These are phyloP conservation scores for Scotopteryx bipunctaria DNA, from an alignment of 2,888 invertebrate genomes.

Conservation along the genomic window DNA sequence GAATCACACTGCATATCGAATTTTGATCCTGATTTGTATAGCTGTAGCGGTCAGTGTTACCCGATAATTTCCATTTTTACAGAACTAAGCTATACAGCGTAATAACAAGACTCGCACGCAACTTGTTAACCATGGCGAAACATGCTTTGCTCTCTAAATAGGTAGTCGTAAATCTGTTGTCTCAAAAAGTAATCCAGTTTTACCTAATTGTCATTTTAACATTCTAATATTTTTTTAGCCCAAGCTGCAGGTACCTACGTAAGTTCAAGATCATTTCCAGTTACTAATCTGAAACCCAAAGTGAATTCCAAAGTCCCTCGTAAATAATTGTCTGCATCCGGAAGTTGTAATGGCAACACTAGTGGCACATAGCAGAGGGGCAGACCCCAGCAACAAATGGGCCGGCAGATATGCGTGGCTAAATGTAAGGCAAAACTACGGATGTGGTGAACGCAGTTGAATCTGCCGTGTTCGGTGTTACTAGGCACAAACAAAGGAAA, in stretches of 20 bases:
- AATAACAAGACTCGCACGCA: no score
- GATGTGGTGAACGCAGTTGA: slow-evolving; percentile 43
- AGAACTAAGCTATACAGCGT: no score
- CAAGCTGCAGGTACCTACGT: no score
- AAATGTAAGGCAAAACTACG: slow-evolving; percentile 62
- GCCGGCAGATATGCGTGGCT: slow-evolving; percentile 53
- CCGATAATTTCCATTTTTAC: slow-evolving; percentile 26
- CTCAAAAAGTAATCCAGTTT: no score
- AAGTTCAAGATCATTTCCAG: not conserved
- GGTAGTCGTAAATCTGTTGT: no score
- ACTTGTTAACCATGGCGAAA: no score
- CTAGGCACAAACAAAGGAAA: slow-evolving; percentile 34
- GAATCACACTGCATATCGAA: slow-evolving; percentile 71
- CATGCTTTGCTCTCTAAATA: no score
- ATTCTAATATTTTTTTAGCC: no score
- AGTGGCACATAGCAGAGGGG: slow-evolving; percentile 17
- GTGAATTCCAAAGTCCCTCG: not conserved
- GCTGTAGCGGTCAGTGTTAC: slow-evolving; percentile 30
- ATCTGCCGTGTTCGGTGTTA: slow-evolving; percentile 34
- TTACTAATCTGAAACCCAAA: not conserved
- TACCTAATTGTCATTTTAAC: no score
- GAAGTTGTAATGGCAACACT: slow-evolving; percentile 27
- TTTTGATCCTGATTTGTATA: slow-evolving; percentile 74
- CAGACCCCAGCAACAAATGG: slow-evolving; percentile 43
- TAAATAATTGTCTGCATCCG: slow-evolving; percentile 14